Base-by-base conservation (phyloP, 2,113 vertebrate species). In the Puntigrus tetrazona region DNA sequence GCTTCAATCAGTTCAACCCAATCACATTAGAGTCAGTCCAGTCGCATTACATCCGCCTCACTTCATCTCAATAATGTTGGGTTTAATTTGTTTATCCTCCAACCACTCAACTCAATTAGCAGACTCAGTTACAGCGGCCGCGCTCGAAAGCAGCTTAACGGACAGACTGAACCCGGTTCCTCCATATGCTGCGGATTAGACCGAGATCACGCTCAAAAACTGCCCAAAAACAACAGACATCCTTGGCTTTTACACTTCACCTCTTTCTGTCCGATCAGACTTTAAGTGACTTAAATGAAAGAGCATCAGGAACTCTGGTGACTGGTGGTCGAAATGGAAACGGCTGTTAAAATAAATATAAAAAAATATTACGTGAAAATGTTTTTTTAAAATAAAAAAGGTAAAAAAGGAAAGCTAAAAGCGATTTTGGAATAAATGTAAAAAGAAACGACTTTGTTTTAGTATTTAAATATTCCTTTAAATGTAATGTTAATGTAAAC, bases 111-210 rank as follows among this genome's bases (percentile, higher is more conserved):
- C 43, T 83, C 57, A 76, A 75, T 87, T 69, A 84, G 22, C 59
- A 81, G 69, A 45, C 70, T 34, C 25, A 4, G 52, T 74, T 67
- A 84, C 41, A 16, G 18, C 47, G 10, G 22, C 20, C 4, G 3
- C 20, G 50, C 1, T 45, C 43, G 31, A 52, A 81, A 75, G 45
- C 45, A 67, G 57, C 45, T 87, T 79, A 80, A 67, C 36, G 3
- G 61, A 41, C 41, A 81, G 83, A 69, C 67, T 61, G 52, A 80
- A 73, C 22, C 45, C 18, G 2, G 16, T 22, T 38, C 31, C 34
- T 41, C 82, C 82, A 76, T 81, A 57, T 81, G 82, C 14, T 81
- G 45, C 8, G 27, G 57, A 84, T 77, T 81, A 81, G 1, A 45
- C 57, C 6, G 8, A 22, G 63, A 45, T 67, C 63, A 67, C 18